These are phyloP conservation scores for Natator depressus DNA, from an alignment of 2,113 vertebrate species.

Conservation along the genomic window DNA sequence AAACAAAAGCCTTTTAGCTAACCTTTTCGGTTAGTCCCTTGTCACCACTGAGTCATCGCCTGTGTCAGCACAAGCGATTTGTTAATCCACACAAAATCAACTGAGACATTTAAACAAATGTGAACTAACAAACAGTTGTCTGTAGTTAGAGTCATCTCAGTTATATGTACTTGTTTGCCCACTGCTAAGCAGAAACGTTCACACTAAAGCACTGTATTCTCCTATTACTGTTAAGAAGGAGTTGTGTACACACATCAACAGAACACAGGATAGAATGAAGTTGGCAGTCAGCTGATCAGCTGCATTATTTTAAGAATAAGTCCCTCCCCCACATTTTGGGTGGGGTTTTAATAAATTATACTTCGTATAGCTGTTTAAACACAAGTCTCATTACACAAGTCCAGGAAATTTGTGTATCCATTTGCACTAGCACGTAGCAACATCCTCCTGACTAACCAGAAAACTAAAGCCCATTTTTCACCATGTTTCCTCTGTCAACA, in stretches of 20 bases:
- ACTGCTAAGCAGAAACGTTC: not conserved
- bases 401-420: not conserved
- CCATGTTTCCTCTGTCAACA: not conserved
- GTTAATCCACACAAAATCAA: not conserved
- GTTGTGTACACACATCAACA: not conserved
- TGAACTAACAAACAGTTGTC: not conserved
- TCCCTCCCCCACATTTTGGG: not conserved
- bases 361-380: not conserved
- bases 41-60: not conserved
- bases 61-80: not conserved
- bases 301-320: not conserved
- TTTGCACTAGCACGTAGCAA: slow-evolving; percentile 3
- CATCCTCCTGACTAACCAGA: not conserved
- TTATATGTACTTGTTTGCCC: not conserved
- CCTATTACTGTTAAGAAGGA: not conserved
- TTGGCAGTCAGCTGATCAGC: not conserved
- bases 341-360: not conserved
- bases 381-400: not conserved
- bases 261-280: not conserved
- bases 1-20: slow-evolving; percentile 29
- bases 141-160: not conserved
- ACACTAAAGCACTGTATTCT: not conserved
- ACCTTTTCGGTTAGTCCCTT: not conserved
- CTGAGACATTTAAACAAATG: not conserved
- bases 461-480: not conserved